Base-by-base conservation (phyloP, 2,888 invertebrate species). In the Mythimna albipuncta region DNA sequence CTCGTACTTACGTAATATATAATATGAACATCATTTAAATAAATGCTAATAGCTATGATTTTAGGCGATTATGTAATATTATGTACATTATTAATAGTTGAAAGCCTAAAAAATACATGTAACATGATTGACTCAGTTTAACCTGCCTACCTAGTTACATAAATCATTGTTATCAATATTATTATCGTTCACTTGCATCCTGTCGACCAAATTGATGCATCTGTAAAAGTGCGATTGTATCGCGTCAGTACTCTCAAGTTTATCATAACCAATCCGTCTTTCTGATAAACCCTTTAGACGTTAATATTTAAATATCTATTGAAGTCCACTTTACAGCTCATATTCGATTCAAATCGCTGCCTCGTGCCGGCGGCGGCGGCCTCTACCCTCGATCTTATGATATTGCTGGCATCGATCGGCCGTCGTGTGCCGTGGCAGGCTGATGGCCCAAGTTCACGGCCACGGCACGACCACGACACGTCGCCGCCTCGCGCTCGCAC, bases 381-480 rank as follows among this genome's bases (percentile, higher is more conserved):
- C 70, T 32, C 64, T 57, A 58, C 70, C 75, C 26, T 44, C 58
- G 50, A 50, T 26, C 68, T 47, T 63, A n/a, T 61, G 64, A 47
- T 55, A 52, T 62, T 32, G 63, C 77, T 69, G 67, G 69, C 64
- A 82, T 81, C 82, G 81, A 81, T 81, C 63, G 63, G 63, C 63
- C 57, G 61, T 35, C 62, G 76, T 55, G 79, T 59, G 72, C 74
- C 69, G 59, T 59, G 69, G 70, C 63, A 72, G 69, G 81, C 54
- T 64, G 58, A 47, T 64, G 74, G 70, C 52, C 59, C 78, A 85
- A 84, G 85, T 86, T 86, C 85, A 85, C 70, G 86, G 84, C 41
- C 11, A 4, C 70, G 72, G 59, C 38, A 68, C 67, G 52, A 75
- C 47, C 11, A 63, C 75, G 78, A 63, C 77, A 55, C 71, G 62